Percentiles rank a stretch among this genome's conserved stretches.
phyloP scores from a whole-genome alignment of 2,888 invertebrate genomes.

The Eupelmus urozonus region DNA sequence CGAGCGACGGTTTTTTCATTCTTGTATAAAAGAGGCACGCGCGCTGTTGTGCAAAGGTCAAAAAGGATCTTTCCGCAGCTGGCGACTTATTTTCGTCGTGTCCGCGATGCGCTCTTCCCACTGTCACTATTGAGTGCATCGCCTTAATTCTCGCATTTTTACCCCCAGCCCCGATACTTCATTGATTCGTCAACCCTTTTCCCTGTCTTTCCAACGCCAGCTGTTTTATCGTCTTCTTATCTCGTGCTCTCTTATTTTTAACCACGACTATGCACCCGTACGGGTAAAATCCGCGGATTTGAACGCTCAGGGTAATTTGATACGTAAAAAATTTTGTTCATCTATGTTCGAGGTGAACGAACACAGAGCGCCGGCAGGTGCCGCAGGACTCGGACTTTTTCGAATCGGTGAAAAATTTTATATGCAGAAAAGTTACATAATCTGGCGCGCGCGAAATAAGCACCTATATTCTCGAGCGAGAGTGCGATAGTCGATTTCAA shows the following conservation, averaged over 20 bases:
- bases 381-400: too few relatives aligned
- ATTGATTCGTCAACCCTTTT: slow-evolving; percentile 1
- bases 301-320: background rate
- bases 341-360: too few relatives aligned
- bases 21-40: too few relatives aligned
- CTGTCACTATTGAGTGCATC: background rate
- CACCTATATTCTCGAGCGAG: slow-evolving; percentile 1
- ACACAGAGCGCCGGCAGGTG: too few relatives aligned
- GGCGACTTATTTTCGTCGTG: slow-evolving; percentile 51
- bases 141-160: too few relatives aligned
- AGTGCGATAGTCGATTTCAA: slow-evolving; percentile 44
- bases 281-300: too few relatives aligned
- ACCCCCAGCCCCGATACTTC: too few relatives aligned
- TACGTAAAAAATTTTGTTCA: background rate
- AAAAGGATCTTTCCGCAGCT: slow-evolving; percentile 46
- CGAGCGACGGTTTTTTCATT: too few relatives aligned
- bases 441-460: slow-evolving; percentile 19
- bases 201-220: slow-evolving; percentile 12
- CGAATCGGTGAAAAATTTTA: slow-evolving; percentile 5
- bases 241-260: slow-evolving; percentile 31
- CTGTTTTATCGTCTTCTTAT: background rate
- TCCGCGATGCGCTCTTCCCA: background rate
- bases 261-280: too few relatives aligned
- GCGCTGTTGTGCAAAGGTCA: slow-evolving; percentile 57
- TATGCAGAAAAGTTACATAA: slow-evolving; percentile 41